Base-by-base conservation (phyloP, 2,113 vertebrate genomes). In the Megaleporinus macrocephalus region DNA sequence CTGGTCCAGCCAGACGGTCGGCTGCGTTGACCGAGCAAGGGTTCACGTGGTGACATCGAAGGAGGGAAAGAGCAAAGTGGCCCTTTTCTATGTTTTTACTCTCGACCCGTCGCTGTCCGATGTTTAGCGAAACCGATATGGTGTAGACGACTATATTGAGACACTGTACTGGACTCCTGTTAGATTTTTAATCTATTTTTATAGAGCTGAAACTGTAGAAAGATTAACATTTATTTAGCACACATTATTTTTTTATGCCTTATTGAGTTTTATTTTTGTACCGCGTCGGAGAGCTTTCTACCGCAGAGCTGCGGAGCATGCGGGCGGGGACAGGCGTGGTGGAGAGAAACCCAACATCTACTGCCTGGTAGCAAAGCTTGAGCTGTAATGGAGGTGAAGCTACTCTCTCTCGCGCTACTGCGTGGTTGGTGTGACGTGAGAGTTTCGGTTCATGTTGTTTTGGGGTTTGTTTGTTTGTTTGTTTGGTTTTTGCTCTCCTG, bases 131-230 rank as follows among this genome's bases (percentile, higher is more conserved):
- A 81, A 3, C 71, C 51, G 55, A 33, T 33, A 3, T 76, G 14
- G 83, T 83, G 79, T 76, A 69, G 61, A 81, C 36, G 59, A 92
- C 79, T 82, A 61, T 85, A 90, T 89, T 83, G 84, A 87, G 84
- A 91, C 90, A 91, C 91, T 93, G 88, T 93, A 90, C 81, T 85
- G 83, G 92, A 89, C 78, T 85, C 88, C 82, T 90, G 87, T 94
- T 91, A 92, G 91, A 93, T 94, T 92, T 93, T 89, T 91, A 91
- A 92, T 88, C 90, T 93, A 94, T 95, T 95, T 95, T 95, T 95
- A 91, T 94, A 93, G 82, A 91, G 80, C 86, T 79, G 81, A 86
- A 87, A 88, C 82, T 86, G 83, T 91, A 90, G 80, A 88, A 83
- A 87, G 68, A 81, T 81, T 84, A 83, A 88, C 87, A 89, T n/a